Evolutionary conservation across 2,113 vertebrate genomes (phyloP).

Genomic region (Mastomys natalensis): DNA sequence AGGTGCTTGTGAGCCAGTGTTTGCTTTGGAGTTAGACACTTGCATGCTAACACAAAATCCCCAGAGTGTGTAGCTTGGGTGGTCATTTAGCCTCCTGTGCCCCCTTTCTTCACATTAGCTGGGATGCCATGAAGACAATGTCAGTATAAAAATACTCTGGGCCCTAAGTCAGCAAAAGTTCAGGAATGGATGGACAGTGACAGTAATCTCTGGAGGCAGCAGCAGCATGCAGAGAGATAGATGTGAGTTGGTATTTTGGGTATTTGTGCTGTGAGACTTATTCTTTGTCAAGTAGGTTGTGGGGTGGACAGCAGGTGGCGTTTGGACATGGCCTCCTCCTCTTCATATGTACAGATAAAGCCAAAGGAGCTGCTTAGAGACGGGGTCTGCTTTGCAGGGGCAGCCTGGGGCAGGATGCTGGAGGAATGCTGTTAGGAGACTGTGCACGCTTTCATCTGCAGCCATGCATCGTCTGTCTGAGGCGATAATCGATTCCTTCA

Average conservation of each 20-base stretch:
- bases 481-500: constrained; percentile 48
- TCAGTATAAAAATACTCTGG: background rate
- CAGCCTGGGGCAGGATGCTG: background rate
- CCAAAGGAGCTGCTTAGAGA: background rate
- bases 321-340: background rate
- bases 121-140: background rate
- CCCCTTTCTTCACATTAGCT: background rate
- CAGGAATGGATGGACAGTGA: background rate
- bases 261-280: too few relatives aligned
- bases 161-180: background rate
- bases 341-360: background rate
- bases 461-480: background rate
- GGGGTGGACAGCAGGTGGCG: background rate
- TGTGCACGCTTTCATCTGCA: background rate
- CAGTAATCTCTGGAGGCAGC: background rate
- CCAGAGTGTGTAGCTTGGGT: background rate
- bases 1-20: background rate
- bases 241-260: background rate
- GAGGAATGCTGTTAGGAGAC: background rate
- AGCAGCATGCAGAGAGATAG: background rate
- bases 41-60: background rate
- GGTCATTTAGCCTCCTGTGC: background rate
- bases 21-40: background rate
- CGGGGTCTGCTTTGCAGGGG: background rate
- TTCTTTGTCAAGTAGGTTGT: background rate